Evolutionary conservation across 2,797 vertebrate species (phyloP), one percentile per base, ranked within the genome.

Genomic region (Pteronotus mesoamericanus): DNA sequence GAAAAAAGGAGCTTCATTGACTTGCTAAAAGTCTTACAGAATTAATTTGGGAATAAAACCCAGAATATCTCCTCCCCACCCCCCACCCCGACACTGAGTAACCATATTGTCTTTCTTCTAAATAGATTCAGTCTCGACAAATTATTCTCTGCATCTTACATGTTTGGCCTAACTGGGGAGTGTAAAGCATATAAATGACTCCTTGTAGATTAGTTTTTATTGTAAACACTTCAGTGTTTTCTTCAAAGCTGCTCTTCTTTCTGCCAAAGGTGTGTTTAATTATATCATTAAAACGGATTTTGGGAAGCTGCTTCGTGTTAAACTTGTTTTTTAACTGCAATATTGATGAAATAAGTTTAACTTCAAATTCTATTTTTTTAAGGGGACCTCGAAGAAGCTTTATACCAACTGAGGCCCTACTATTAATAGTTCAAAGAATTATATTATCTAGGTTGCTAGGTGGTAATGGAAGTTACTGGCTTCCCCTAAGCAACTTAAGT

Each of bases 401-500:
- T 95, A n/a, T n/a, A 89, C 68, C 44, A 88, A 55, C 46, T 16
- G 51, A 86, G 69, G 85, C 72, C 68, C 24, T 69, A 37, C 29
- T 96, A 84, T 85, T 78, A 86, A 59, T 71, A 75, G 75, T 93
- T 90, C 6, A 89, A 57, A 94, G 69, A 92, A 92, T 77, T 57
- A 57, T 6, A 86, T 93, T 89, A 87, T 94, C 46, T 82, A 68
- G 90, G 53, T 95, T 94, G 78, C 72, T 84, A 66, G 44, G 61
- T 96, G 78, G 39, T 77, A 61, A 91, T 89, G 44, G 83, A 94
- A 94, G 83, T 86, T 91, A 83, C 79, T 95, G 37, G 83, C 75
- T 89, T 96, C 82, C 91, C 94, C 94, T 94, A 91, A 91, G 85
- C 94, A 95, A 94, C 68, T 87, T 72, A 96, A 94, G 79, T 94